A percentile compares a stretch with the other conserved stretches of the same genome.
Conservation (phyloP, 1,140 invertebrate genomes). For the Mactra quadrangularis region DNA sequence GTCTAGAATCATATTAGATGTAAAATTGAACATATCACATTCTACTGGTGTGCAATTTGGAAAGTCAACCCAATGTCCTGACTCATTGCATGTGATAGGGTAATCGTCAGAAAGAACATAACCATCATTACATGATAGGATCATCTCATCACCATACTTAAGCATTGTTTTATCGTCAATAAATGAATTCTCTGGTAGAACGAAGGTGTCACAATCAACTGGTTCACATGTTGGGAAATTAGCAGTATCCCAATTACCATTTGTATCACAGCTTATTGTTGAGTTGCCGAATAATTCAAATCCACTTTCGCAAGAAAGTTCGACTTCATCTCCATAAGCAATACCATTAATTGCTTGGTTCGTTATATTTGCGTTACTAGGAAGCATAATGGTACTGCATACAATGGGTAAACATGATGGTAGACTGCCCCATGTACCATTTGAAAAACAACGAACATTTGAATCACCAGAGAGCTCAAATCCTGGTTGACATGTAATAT, state of each 20-base stretch:
- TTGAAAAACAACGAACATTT: neutral
- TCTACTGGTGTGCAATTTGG: neutral
- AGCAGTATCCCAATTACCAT: neutral
- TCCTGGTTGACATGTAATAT: neutral
- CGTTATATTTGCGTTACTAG: neutral
- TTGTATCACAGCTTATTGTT: neutral
- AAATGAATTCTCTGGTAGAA: neutral
- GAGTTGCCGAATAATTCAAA: neutral
- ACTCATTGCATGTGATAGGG: neutral
- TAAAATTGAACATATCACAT: too few species aligned
- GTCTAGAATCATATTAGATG: too few species aligned
- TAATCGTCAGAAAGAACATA: neutral
- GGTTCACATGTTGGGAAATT: neutral
- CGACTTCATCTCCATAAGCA: too few species aligned
- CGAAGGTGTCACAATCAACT: neutral
- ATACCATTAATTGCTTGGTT: neutral
- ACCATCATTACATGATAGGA: neutral
- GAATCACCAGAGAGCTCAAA: neutral
- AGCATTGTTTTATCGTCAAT: neutral
- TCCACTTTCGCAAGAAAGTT: neutral
- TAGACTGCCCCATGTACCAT: neutral
- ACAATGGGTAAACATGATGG: neutral
- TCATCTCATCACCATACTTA: neutral
- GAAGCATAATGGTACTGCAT: neutral
- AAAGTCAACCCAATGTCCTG: neutral